Percentiles rank a stretch among this genome's conserved stretches.
Conservation (phyloP, 2,797 vertebrate genomes). For the Sphaeramia orbicularis region DNA sequence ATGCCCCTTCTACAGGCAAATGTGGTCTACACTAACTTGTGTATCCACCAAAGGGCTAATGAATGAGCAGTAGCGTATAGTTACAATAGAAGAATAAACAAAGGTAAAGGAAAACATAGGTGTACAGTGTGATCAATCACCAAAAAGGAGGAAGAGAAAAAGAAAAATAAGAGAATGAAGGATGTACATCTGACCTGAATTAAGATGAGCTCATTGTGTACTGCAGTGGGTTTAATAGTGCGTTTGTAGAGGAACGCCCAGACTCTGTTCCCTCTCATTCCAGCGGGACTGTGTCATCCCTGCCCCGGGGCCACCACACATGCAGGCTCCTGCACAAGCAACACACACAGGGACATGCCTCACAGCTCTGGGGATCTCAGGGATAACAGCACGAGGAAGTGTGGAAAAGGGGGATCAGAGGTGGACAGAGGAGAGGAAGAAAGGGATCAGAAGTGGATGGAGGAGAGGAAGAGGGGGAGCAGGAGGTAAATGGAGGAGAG, state of each 20-base stretch:
- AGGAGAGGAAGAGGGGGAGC: slow-evolving; percentile 70
- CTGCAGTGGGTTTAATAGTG: slow-evolving; percentile 89
- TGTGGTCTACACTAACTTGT: slow-evolving; percentile 7
- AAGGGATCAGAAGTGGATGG: slow-evolving; percentile 77
- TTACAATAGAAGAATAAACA: slow-evolving; percentile 39
- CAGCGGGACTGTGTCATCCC: slow-evolving; percentile 88
- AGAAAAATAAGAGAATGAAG: slow-evolving; percentile 69
- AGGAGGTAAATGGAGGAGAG: slow-evolving; percentile 63
- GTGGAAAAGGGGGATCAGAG: slow-evolving; percentile 78
- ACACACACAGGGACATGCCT: slow-evolving; percentile 76
- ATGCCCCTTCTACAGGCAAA: slow-evolving; percentile 27
- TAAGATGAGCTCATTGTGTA: slow-evolving; percentile 92
- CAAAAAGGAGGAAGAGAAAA: slow-evolving; percentile 50
- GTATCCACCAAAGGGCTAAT: slow-evolving; percentile 2
- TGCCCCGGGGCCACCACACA: slow-evolving; percentile 86
- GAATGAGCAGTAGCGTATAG: slow-evolving; percentile 17
- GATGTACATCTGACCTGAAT: slow-evolving; percentile 91
- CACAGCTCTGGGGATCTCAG: slow-evolving; percentile 62
- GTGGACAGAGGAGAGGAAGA: slow-evolving; percentile 75
- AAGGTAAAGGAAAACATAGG: slow-evolving; percentile 42
- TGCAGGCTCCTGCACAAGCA: slow-evolving; percentile 81
- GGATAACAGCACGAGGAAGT: slow-evolving; percentile 70
- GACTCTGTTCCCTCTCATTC: slow-evolving; percentile 90
- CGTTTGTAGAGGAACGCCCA: slow-evolving; percentile 90
- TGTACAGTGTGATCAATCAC: slow-evolving; percentile 56